Evolutionary conservation across 2,888 invertebrate genomes (phyloP).

Genomic region (Gymnosoma rotundatum): DNA sequence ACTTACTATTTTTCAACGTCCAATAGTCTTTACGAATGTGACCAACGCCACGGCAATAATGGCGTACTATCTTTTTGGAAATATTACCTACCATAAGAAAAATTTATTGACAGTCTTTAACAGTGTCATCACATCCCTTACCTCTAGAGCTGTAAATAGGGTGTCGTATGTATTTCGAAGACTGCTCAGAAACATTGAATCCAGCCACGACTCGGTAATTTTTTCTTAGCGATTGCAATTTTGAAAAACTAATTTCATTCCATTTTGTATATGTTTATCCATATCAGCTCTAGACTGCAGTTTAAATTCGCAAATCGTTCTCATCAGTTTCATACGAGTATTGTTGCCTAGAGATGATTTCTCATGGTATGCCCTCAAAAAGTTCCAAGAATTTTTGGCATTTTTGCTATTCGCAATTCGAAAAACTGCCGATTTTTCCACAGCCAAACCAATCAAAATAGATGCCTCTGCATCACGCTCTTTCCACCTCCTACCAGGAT

Average conservation of each 20-base stretch:
- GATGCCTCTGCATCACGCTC: too few species aligned
- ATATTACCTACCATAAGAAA: not conserved
- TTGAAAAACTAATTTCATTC: too few species aligned
- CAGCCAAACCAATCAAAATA: conserved; percentile 48
- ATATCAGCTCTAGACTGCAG: conserved; percentile 16
- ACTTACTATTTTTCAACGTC: too few species aligned
- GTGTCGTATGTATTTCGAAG: too few species aligned
- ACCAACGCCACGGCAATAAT: conserved; percentile 43
- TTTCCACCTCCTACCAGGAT: conserved; percentile 39
- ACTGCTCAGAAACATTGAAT: too few species aligned
- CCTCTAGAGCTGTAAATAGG: conserved; percentile 59
- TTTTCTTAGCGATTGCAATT: too few species aligned
- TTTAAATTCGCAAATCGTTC: conserved; percentile 39
- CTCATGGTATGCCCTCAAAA: conserved; percentile 32
- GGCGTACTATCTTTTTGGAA: conserved; percentile 18
- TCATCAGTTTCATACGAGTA: conserved; percentile 28
- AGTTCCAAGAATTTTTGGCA: conserved; percentile 41
- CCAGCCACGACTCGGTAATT: too few species aligned
- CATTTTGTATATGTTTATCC: too few species aligned
- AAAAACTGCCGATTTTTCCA: conserved; percentile 36
- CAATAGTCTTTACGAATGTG: too few species aligned
- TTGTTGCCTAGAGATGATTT: conserved; percentile 38
- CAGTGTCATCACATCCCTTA: conserved; percentile 40
- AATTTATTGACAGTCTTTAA: conserved; percentile 31
- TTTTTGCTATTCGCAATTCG: conserved; percentile 32